phyloP scores from a whole-genome alignment of 1,140 invertebrate genomes.

The Drosophila nasuta region DNA sequence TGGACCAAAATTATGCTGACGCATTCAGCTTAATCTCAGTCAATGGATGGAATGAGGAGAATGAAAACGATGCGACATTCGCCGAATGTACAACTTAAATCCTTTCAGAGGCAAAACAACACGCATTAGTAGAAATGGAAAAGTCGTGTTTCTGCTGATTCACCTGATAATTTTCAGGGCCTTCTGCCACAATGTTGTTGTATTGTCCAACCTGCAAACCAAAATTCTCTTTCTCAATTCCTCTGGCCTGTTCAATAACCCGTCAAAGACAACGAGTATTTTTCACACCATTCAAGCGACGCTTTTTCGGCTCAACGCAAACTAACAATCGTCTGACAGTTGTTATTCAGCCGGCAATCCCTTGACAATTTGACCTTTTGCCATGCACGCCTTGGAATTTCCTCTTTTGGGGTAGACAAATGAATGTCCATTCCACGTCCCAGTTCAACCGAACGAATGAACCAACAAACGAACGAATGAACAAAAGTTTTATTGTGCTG shows the following conservation, averaged over 20 bases:
- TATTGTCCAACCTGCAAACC: neutral
- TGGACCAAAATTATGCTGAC: slow-evolving; percentile 58
- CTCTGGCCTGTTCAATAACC: slow-evolving; percentile 35
- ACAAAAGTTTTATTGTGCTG: slow-evolving; percentile 62
- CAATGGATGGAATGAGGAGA: neutral
- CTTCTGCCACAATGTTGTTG: slow-evolving; percentile 3
- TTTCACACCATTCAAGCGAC: slow-evolving; percentile 46
- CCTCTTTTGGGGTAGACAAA: slow-evolving; percentile 5
- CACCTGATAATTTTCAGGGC: slow-evolving; percentile 40
- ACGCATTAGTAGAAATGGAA: slow-evolving; percentile 58
- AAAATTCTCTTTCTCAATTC: slow-evolving; percentile 13
- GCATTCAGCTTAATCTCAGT: slow-evolving; percentile 62
- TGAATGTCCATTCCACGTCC: slow-evolving; percentile 25
- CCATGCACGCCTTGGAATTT: slow-evolving; percentile 42
- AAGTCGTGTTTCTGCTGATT: slow-evolving; percentile 55
- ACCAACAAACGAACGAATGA: slow-evolving; percentile 29
- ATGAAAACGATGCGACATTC: neutral
- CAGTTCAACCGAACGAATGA: slow-evolving; percentile 33
- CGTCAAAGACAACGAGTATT: slow-evolving; percentile 28
- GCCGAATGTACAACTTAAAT: slow-evolving; percentile 18
- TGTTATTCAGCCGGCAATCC: slow-evolving; percentile 35
- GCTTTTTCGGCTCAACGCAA: slow-evolving; percentile 29
- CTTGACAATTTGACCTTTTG: slow-evolving; percentile 45
- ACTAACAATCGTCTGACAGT: slow-evolving; percentile 48
- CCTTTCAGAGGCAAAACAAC: slow-evolving; percentile 24